Evolutionary conservation across 2,888 invertebrate genomes (phyloP).

Genomic region (Xylota sylvarum): DNA sequence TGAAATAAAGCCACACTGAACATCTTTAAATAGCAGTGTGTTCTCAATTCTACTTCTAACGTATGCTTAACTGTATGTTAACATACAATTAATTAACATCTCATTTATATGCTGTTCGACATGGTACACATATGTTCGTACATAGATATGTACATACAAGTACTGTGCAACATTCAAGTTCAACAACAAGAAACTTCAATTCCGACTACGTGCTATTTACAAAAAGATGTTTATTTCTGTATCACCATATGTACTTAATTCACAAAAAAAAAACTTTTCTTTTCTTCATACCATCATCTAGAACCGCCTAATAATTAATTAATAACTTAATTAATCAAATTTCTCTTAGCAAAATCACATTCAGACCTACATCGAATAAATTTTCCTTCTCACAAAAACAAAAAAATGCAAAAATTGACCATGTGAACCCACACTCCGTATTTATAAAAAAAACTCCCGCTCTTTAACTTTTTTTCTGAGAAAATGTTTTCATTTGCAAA

Average conservation of each 20-base stretch:
- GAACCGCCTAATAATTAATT: constrained; percentile 3
- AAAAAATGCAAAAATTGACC: no score
- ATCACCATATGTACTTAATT: background rate
- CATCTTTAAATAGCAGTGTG: no score
- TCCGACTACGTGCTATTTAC: background rate
- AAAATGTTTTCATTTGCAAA: background rate
- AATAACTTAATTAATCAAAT: constrained; percentile 4
- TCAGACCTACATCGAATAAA: background rate
- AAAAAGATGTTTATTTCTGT: background rate
- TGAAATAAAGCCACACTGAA: no score
- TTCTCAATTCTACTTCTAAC: no score
- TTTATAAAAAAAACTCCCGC: background rate
- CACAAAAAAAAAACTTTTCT: background rate
- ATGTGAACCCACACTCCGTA: background rate
- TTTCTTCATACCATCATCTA: background rate
- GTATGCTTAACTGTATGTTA: no score
- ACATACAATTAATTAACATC: background rate
- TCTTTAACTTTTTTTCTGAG: background rate
- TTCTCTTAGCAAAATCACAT: background rate
- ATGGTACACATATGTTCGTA: background rate
- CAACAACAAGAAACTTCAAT: background rate
- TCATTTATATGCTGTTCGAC: background rate
- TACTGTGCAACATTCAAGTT: background rate
- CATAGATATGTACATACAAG: no score
- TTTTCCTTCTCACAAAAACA: no score